Evolutionary conservation across 2,888 invertebrate species (phyloP).

Genomic region (Phalera bucephala): DNA sequence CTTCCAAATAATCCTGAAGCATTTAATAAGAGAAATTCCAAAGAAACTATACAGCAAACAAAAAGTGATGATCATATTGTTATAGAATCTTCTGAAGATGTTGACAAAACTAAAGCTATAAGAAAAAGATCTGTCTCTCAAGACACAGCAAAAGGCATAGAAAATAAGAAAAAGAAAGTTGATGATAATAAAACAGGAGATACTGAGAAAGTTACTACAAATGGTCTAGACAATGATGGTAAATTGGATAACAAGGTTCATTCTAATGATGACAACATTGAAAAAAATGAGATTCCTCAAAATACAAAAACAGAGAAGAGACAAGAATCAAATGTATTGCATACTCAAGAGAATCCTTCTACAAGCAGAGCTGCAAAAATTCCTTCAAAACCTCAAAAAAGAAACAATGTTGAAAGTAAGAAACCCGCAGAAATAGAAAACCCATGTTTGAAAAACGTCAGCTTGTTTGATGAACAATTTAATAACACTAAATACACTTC

Average conservation of each 20-base stretch:
- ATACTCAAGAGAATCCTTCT: too few species aligned
- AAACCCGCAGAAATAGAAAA: constrained; percentile 31
- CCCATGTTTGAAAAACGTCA: constrained; percentile 63
- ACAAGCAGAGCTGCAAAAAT: constrained; percentile 12
- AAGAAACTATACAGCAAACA: constrained; percentile 10
- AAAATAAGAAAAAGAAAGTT: constrained; percentile 23
- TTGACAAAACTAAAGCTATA: constrained; percentile 5
- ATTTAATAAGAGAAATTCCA: constrained; percentile 26
- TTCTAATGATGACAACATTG: constrained; percentile 4
- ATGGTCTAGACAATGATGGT: not conserved
- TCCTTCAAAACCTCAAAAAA: not conserved
- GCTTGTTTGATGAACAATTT: constrained; percentile 58
- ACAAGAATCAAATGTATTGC: too few species aligned
- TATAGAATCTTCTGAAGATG: constrained; percentile 7
- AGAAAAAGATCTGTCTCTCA: constrained; percentile 25
- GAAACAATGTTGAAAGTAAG: constrained; percentile 1
- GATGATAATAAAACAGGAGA: constrained; percentile 10
- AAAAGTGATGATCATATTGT: constrained; percentile 12
- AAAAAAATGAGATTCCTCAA: constrained; percentile 6
- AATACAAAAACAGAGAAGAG: constrained; percentile 10
- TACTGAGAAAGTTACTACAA: constrained; percentile 1
- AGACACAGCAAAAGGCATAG: constrained; percentile 10
- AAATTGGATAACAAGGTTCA: constrained; percentile 11
- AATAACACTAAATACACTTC: constrained; percentile 43
- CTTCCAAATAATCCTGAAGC: constrained; percentile 73